Conservation (phyloP, 2,797 vertebrate genomes). For the Sebastes variabilis region DNA sequence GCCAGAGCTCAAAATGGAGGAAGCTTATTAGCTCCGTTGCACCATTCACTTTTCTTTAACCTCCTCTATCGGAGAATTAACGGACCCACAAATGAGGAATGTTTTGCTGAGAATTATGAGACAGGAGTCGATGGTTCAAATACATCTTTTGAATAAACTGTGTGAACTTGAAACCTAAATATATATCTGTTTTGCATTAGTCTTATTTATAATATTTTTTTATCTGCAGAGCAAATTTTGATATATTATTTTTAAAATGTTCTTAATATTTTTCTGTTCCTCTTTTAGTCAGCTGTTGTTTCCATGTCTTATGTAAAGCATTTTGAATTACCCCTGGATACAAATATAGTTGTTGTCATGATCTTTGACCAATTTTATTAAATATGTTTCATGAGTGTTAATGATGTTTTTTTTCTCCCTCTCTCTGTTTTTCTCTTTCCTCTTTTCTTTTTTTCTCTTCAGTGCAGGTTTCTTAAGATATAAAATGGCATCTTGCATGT, state of each 20-base stretch:
- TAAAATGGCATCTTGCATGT: neutral
- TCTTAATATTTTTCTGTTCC: neutral
- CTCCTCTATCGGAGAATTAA: neutral
- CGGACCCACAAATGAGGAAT: neutral
- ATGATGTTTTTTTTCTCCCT: neutral
- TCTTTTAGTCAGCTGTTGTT: neutral
- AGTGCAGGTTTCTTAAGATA: neutral
- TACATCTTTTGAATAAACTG: neutral
- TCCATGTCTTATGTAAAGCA: neutral
- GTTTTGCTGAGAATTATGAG: neutral
- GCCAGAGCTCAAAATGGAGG: neutral
- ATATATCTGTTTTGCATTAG: neutral
- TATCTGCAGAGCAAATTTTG: neutral
- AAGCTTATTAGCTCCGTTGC: neutral
- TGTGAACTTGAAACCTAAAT: neutral
- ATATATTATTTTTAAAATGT: neutral
- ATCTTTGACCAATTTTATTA: too few species aligned
- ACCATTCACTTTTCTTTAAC: neutral
- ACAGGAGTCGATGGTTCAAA: neutral
- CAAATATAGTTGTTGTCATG: neutral
- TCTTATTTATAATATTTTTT: neutral
- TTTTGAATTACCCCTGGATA: neutral
- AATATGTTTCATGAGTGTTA: neutral
- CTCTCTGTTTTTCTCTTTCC: neutral
- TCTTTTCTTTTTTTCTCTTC: neutral